These are phyloP conservation scores for Phrynosoma platyrhinos DNA, from an alignment of 2,113 vertebrate species.

Conservation along the genomic window DNA sequence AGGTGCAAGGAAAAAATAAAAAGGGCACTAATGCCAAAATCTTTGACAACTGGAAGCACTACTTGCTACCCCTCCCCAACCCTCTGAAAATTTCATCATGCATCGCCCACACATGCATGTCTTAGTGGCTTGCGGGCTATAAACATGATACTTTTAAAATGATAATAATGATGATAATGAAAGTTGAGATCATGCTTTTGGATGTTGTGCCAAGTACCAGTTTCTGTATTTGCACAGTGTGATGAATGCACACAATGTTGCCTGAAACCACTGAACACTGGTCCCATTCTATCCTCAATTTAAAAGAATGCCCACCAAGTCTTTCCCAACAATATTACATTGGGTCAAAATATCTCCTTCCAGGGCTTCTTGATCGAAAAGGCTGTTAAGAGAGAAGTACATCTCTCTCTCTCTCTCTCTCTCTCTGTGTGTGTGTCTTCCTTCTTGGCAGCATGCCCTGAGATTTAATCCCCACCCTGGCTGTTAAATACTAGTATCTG, in stretches of 20 bases:
- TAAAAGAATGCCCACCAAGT: neutral
- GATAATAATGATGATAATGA: neutral
- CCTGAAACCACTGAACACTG: neutral
- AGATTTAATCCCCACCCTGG: neutral
- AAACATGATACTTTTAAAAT: conserved; percentile 5
- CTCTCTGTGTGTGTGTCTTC: neutral
- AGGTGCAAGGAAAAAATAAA: neutral
- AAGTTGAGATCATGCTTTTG: neutral
- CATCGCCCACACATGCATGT: neutral
- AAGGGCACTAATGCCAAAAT: neutral
- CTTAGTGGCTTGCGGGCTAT: conserved; percentile 9
- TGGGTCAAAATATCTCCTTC: neutral
- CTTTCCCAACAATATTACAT: neutral
- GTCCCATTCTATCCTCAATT: neutral
- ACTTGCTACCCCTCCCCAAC: neutral
- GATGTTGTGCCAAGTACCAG: neutral
- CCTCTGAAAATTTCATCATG: neutral
- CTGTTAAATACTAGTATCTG: neutral
- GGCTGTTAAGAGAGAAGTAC: neutral
- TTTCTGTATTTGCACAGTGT: neutral
- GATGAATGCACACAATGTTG: neutral
- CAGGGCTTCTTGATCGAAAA: neutral
- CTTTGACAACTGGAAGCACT: neutral
- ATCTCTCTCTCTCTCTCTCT: neutral
- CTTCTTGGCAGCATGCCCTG: neutral